phyloP scores from a whole-genome alignment of 1,140 invertebrate species.

The Linepithema humile region DNA sequence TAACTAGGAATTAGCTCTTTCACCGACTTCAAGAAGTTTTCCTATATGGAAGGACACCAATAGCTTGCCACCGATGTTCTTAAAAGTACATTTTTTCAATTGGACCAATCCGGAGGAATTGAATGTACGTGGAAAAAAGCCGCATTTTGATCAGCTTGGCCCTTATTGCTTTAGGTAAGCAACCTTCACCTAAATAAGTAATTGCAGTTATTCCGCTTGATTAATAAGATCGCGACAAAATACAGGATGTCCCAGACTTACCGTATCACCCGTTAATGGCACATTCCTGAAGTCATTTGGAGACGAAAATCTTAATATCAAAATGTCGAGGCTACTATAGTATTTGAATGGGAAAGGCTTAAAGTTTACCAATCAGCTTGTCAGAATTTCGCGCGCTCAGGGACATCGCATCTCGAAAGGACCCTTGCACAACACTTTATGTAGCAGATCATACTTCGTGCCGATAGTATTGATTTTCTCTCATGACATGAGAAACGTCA shows the following conservation, averaged over 20 bases:
- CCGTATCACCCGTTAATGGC: too few species aligned
- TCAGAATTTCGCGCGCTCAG: too few species aligned
- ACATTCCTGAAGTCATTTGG: too few species aligned
- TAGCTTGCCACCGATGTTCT: slow-evolving; percentile 81
- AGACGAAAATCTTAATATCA: too few species aligned
- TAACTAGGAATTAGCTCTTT: slow-evolving; percentile 77
- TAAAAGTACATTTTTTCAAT: slow-evolving; percentile 86
- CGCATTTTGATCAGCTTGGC: slow-evolving; percentile 86
- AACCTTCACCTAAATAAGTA: neutral
- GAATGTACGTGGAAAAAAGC: slow-evolving; percentile 79
- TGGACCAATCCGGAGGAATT: slow-evolving; percentile 86
- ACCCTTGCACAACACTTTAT: too few species aligned
- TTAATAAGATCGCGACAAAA: neutral
- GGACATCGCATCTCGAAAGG: too few species aligned
- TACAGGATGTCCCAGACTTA: neutral
- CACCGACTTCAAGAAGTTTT: slow-evolving; percentile 79
- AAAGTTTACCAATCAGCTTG: too few species aligned
- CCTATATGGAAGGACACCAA: slow-evolving; percentile 84
- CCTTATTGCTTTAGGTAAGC: slow-evolving; percentile 88
- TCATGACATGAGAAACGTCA: too few species aligned
- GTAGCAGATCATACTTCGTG: too few species aligned
- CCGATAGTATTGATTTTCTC: too few species aligned
- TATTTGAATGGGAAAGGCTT: too few species aligned
- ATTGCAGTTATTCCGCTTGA: neutral
- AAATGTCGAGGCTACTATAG: too few species aligned